Percentiles rank a stretch among this genome's conserved stretches.
phyloP scores from a whole-genome alignment of 30 jellyfish, hydroid and myxozoan genomes.

The Pelagia noctiluca region DNA sequence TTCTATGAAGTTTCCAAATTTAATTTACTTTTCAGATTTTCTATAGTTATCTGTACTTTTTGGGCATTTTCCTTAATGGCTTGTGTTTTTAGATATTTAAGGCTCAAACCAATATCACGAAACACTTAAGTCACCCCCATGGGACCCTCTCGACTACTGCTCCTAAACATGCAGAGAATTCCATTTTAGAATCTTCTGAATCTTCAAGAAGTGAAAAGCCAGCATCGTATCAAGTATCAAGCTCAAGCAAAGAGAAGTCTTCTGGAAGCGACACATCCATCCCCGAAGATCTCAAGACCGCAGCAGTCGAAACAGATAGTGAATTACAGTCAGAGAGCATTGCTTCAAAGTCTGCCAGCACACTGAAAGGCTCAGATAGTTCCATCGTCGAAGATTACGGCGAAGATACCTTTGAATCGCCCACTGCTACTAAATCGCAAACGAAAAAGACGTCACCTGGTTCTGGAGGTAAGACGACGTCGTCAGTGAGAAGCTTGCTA shows the following conservation, averaged over 20 bases:
- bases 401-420: slow-evolving; percentile 75
- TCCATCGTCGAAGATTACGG: slow-evolving; percentile 54
- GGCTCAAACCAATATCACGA: too few relatives aligned
- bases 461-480: slow-evolving; percentile 13
- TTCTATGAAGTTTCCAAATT: too few relatives aligned
- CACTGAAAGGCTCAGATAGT: slow-evolving; percentile 32
- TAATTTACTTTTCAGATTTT: too few relatives aligned
- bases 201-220: slow-evolving; percentile 36
- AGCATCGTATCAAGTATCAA: slow-evolving; percentile 48
- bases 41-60: too few relatives aligned
- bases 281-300: slow-evolving; percentile 61
- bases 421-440: slow-evolving; percentile 35
- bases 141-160: neutral
- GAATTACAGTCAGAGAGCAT: slow-evolving; percentile 62
- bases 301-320: slow-evolving; percentile 45
- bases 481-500: slow-evolving; percentile 8
- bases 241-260: slow-evolving; percentile 38
- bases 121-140: neutral
- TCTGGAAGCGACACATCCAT: slow-evolving; percentile 77
- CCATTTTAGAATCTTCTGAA: slow-evolving; percentile 70
- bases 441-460: slow-evolving; percentile 27
- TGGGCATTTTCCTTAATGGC: too few relatives aligned
- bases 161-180: slow-evolving; percentile 17
- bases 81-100: too few relatives aligned
- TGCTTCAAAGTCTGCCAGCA: slow-evolving; percentile 10